phyloP scores from a whole-genome alignment of 2,797 vertebrate genomes.

The Ispidina picta region DNA sequence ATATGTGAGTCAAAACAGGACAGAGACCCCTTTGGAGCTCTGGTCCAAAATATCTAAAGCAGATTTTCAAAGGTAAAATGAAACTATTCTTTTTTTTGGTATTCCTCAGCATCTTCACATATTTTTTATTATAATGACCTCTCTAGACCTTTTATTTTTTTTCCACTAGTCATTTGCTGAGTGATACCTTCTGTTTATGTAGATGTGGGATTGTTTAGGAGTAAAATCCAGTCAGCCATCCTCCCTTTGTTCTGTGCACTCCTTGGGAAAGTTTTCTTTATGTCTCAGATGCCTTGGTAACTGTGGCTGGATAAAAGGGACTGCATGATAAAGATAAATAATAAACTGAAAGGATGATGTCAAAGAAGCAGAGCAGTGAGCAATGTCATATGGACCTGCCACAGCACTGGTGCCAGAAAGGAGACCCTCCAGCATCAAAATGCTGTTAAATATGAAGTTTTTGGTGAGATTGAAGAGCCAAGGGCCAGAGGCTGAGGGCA shows the following conservation, averaged over 20 bases:
- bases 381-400: background rate
- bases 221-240: background rate
- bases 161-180: background rate
- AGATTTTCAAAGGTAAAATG: background rate
- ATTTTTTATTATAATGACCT: background rate
- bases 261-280: background rate
- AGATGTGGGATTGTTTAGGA: conserved; percentile 11
- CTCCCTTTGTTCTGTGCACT: background rate
- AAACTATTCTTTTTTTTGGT: background rate
- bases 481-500: background rate
- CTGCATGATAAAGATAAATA: background rate
- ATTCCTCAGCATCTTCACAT: background rate
- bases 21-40: background rate
- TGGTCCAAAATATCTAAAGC: background rate
- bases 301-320: background rate
- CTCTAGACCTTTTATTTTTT: background rate
- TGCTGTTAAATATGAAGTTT: background rate
- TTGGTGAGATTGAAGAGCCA: background rate
- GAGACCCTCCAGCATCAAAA: background rate
- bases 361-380: background rate
- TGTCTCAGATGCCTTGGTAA: background rate
- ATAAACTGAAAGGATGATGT: background rate
- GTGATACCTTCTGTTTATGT: background rate
- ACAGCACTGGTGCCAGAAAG: background rate
- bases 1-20: background rate